These are phyloP conservation scores for Frankliniella fusca DNA, from an alignment of 2,888 invertebrate genomes.

Conservation along the genomic window DNA sequence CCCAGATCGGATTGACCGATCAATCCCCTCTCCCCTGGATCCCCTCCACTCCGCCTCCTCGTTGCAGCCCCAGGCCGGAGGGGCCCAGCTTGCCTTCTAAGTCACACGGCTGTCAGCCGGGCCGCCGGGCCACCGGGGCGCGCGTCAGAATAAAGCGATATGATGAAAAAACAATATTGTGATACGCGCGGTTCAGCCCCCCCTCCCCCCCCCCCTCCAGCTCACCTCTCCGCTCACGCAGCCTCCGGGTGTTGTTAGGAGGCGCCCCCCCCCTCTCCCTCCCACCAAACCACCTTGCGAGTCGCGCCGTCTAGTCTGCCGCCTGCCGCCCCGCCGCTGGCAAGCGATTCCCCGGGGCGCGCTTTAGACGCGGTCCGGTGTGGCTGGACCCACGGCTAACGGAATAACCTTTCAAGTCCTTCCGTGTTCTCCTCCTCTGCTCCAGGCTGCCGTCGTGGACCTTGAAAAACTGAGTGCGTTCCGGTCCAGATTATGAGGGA, in stretches of 20 bases:
- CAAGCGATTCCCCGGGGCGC: not conserved
- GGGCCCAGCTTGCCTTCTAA: too few species aligned
- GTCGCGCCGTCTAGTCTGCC: not conserved
- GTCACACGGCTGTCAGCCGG: too few species aligned
- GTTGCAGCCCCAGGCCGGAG: too few species aligned
- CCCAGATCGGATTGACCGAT: too few species aligned
- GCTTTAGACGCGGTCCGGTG: not conserved
- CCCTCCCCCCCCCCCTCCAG: not conserved
- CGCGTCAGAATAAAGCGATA: not conserved
- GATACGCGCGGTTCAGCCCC: not conserved
- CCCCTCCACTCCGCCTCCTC: not conserved
- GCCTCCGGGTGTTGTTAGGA: not conserved
- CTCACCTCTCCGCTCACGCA: not conserved
- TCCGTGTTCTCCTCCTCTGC: too few species aligned
- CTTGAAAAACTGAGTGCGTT: too few species aligned
- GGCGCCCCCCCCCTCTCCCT: not conserved
- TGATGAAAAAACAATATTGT: conserved; percentile 5
- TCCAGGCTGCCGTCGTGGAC: too few species aligned
- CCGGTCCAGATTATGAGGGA: too few species aligned
- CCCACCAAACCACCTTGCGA: not conserved
- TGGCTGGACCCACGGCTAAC: not conserved
- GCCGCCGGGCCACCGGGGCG: not conserved
- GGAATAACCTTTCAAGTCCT: not conserved
- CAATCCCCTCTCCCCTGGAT: not conserved
- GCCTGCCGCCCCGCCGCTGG: not conserved